Conservation (phyloP, 2,888 invertebrate species). For the Ashinkailepas kermadecensis region DNA sequence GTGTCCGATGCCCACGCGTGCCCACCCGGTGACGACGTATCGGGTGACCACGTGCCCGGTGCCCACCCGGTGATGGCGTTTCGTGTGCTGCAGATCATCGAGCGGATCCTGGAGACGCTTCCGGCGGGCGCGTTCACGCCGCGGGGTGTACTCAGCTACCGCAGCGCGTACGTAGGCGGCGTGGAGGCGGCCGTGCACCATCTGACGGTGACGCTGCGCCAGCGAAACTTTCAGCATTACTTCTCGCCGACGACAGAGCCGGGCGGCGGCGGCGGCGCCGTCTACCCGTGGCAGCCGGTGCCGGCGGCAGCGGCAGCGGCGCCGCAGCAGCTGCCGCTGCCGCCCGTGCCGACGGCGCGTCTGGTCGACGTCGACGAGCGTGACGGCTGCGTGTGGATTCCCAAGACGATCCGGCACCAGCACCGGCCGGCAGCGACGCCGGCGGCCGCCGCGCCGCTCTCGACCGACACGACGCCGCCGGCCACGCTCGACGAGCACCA, state of each 20-base stretch:
- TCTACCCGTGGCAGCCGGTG: background rate
- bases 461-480: background rate
- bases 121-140: background rate
- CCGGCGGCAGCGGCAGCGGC: background rate
- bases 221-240: constrained; percentile 9
- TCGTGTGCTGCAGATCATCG: background rate
- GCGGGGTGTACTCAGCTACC: background rate
- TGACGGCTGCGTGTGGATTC: background rate
- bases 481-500: constrained; percentile 10
- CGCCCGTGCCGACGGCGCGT: background rate
- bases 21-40: too few relatives aligned
- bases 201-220: background rate
- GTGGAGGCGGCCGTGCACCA: constrained; percentile 11
- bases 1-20: too few relatives aligned
- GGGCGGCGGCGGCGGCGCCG: background rate
- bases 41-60: too few relatives aligned
- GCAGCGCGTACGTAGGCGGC: background rate
- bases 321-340: background rate
- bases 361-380: constrained; percentile 6
- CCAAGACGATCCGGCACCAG: constrained; percentile 13
- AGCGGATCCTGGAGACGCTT: constrained; percentile 1
- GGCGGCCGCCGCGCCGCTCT: background rate
- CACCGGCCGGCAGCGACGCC: background rate
- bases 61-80: background rate
- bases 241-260: background rate